A percentile compares a stretch with the other conserved stretches of the same genome.
Conservation (phyloP, 2,797 vertebrate genomes). For the Simalia tracyae region DNA sequence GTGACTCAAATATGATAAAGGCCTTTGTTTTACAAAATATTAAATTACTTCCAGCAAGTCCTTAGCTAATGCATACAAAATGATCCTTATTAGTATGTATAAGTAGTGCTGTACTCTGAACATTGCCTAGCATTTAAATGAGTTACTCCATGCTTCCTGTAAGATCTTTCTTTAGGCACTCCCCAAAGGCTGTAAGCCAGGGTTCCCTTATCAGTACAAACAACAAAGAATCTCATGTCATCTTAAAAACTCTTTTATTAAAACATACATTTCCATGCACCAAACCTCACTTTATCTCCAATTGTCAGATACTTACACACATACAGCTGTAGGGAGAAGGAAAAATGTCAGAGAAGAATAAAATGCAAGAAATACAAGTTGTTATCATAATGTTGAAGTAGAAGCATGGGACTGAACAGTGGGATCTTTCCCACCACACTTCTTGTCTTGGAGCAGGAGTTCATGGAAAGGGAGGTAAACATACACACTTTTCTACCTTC, state of each 20-base stretch:
- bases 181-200: not conserved
- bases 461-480: not conserved
- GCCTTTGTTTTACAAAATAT: conserved; percentile 17
- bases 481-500: not conserved
- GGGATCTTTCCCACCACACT: not conserved
- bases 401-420: not conserved
- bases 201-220: not conserved
- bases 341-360: not conserved
- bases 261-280: not conserved
- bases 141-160: not conserved
- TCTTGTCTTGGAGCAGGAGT: not conserved
- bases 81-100: not conserved
- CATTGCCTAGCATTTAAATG: not conserved
- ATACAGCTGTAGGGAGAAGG: not conserved
- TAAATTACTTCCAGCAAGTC: conserved; percentile 8
- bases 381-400: not conserved
- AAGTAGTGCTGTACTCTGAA: not conserved
- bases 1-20: not conserved
- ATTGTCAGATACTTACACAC: not conserved
- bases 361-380: not conserved
- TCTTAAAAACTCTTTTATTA: not conserved
- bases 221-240: not conserved
- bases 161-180: not conserved
- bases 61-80: not conserved
- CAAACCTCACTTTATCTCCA: not conserved